Percentiles rank a stretch among this genome's conserved stretches.
Conservation (phyloP, 2,888 invertebrate species). For the Dilophus febrilis region DNA sequence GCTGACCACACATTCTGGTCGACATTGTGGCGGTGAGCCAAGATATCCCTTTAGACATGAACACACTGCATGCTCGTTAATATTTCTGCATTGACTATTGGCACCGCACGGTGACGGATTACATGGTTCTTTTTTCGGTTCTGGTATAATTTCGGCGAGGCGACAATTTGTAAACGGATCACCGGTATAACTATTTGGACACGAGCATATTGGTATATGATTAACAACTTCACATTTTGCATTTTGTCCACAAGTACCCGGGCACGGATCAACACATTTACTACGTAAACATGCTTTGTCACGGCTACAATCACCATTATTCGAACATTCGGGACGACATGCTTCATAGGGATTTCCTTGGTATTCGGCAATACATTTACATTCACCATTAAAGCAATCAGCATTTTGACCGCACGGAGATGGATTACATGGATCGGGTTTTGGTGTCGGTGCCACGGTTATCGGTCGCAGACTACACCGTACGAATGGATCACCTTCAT, state of each 20-base stretch:
- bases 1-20: conserved; percentile 49
- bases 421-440: conserved; percentile 46
- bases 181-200: conserved; percentile 47
- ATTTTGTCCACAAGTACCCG: conserved; percentile 54
- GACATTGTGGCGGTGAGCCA: conserved; percentile 50
- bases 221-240: conserved; percentile 56
- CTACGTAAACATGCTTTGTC: conserved; percentile 51
- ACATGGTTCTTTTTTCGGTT: conserved; percentile 29
- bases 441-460: not conserved
- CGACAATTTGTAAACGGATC: conserved; percentile 48
- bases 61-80: conserved; percentile 45
- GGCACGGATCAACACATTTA: conserved; percentile 55
- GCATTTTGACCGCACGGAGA: conserved; percentile 55
- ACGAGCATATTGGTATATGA: conserved; percentile 58
- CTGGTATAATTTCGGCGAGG: conserved; percentile 18
- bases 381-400: conserved; percentile 47
- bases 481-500: conserved; percentile 37
- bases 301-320: conserved; percentile 52
- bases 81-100: conserved; percentile 40
- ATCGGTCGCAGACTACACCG: conserved; percentile 23
- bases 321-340: conserved; percentile 59
- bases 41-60: conserved; percentile 49
- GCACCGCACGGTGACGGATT: conserved; percentile 42
- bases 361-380: conserved; percentile 53
- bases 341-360: conserved; percentile 48